Evolutionary conservation across 2,113 vertebrate genomes (phyloP), one percentile per base, ranked within the genome.

Genomic region (Pygoscelis antarcticus): DNA sequence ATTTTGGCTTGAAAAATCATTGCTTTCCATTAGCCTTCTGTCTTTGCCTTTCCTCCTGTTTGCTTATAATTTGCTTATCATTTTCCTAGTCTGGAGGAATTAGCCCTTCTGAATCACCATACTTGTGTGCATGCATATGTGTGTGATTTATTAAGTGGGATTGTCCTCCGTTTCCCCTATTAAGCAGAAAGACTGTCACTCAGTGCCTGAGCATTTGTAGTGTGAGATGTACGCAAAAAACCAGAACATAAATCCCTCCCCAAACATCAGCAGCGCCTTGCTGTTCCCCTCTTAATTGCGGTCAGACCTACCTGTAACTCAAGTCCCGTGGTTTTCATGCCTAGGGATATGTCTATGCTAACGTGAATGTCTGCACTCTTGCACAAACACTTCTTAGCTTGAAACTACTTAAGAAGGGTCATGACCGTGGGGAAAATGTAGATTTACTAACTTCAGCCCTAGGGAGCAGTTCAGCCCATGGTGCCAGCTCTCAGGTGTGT

Each of bases 21-120:
- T 89, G 55, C 68, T 94, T 95, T 95, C 65, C 77, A 60, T 82
- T 95, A 91, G 69, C 83, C 76, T 97, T 87, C 92, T 94, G 76
- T 81, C 80, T 89, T 83, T 90, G 62, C 51, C 61, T 90, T 95
- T 90, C 47, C 32, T 87, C 26, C 44, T 81, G 42, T 54, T 91
- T 89, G 72, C 76, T 86, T 54, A 47, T 66, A 49, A 95, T 93
- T 89, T 82, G 34, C 30, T 80, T 72, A 49, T 40, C 4, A 65
- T 89, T 89, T 80, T 80, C 44, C 64, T 49, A 86, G 42, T 86
- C 57, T 87, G 72, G 55, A 83, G 30, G 25, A 92, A 92, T 92
- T 64, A 89, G 80, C 9, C 40, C 11, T 93, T 93, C 69, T 92
- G 69, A 83, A 84, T 83, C 83, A 68, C 54, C 42, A 64, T 7